A percentile compares a stretch with the other conserved stretches of the same genome.
phyloP scores from a whole-genome alignment of 2,888 invertebrate genomes.

The Nomada hirtipes region DNA sequence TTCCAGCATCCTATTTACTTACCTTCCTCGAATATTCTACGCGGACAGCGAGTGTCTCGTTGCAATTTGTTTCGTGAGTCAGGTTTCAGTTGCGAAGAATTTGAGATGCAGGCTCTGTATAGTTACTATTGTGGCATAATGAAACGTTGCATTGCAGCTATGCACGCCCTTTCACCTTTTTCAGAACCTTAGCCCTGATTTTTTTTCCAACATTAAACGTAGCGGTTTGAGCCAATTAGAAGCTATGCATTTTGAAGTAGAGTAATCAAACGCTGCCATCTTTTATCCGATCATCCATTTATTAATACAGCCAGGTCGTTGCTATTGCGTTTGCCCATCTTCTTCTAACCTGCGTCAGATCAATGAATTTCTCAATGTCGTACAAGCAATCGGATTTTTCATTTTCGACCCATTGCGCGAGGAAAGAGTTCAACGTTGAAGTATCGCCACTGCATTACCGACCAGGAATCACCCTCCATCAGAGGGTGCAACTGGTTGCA shows the following conservation, averaged over 20 bases:
- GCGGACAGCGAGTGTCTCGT: constrained; percentile 9
- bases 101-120: background rate
- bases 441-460: constrained; percentile 58
- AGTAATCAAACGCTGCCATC: background rate
- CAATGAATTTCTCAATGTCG: background rate
- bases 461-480: constrained; percentile 31
- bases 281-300: background rate
- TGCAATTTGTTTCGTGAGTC: background rate
- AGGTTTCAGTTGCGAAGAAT: background rate
- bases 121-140: background rate
- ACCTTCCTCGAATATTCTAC: background rate
- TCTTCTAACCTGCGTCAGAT: background rate
- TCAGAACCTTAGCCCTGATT: background rate
- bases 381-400: too few species aligned
- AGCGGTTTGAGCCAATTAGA: constrained; percentile 8
- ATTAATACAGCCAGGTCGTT: too few species aligned
- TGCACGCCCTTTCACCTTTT: constrained; percentile 11
- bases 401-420: background rate
- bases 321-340: too few species aligned
- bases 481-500: constrained; percentile 6
- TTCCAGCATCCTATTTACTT: constrained; percentile 26
- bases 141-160: constrained; percentile 9
- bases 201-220: constrained; percentile 10
- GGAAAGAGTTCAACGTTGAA: background rate
- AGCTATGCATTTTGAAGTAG: constrained; percentile 1